Evolutionary conservation across 2,797 vertebrate species (phyloP).

Genomic region (Enteromius treurensis): DNA sequence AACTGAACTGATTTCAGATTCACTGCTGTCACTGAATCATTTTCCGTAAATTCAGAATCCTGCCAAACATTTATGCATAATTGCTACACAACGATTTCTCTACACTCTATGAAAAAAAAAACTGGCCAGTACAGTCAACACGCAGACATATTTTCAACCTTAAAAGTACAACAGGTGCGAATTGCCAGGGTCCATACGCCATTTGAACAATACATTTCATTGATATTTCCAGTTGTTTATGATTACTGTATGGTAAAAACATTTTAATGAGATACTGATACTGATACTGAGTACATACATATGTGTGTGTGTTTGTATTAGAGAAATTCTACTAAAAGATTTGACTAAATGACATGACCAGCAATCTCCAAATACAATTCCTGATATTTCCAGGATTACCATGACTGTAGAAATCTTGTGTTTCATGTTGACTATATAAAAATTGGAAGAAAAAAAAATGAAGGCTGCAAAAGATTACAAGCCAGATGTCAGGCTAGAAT

Average conservation of each 20-base stretch:
- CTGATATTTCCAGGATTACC: background rate
- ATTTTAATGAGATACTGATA: background rate
- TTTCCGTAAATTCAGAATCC: background rate
- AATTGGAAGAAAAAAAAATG: background rate
- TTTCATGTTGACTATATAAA: background rate
- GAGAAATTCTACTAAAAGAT: background rate
- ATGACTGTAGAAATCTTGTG: background rate
- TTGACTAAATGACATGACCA: background rate
- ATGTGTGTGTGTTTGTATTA: background rate
- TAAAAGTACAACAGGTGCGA: background rate
- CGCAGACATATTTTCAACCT: background rate
- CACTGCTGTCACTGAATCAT: background rate
- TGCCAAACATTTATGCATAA: background rate
- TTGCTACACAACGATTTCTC: no score
- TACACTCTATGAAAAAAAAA: background rate
- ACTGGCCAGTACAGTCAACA: background rate
- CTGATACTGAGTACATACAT: no score
- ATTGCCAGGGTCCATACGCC: no score
- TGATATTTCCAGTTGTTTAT: background rate
- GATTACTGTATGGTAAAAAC: background rate
- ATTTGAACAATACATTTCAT: background rate
- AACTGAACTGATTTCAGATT: background rate
- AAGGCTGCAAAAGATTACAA: conserved; percentile 4
- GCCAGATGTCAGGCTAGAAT: conserved; percentile 37
- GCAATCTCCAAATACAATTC: background rate